phyloP scores from a whole-genome alignment of 2,113 vertebrate species.

The Drymodes brunneopygia region DNA sequence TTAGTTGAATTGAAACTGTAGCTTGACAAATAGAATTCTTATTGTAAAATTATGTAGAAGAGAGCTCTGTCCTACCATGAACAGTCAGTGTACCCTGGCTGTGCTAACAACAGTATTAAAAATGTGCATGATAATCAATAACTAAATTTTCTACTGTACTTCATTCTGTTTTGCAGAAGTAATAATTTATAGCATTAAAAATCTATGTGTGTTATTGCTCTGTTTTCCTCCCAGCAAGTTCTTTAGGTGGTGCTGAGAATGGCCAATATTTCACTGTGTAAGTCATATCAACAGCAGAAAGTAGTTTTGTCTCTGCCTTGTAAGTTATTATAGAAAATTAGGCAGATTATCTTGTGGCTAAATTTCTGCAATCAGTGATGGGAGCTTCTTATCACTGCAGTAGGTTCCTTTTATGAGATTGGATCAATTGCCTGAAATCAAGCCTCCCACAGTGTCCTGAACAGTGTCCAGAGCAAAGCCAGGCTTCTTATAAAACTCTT shows the following conservation, averaged over 20 bases:
- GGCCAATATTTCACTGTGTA: not conserved
- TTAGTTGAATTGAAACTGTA: not conserved
- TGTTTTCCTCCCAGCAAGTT: not conserved
- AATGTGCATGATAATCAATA: not conserved
- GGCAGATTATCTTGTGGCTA: not conserved
- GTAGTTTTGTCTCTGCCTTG: not conserved
- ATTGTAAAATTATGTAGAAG: not conserved
- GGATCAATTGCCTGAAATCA: not conserved
- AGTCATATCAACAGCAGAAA: not conserved
- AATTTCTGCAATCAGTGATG: not conserved
- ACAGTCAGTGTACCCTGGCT: not conserved
- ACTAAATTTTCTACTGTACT: not conserved
- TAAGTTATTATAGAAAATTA: not conserved
- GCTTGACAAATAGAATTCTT: not conserved
- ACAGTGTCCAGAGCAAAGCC: not conserved
- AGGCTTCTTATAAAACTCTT: not conserved
- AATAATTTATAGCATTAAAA: not conserved
- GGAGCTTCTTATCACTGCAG: not conserved
- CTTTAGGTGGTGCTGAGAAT: not conserved
- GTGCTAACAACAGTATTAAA: not conserved
- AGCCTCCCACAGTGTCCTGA: not conserved
- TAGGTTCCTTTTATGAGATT: not conserved
- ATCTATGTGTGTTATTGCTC: not conserved
- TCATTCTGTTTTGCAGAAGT: not conserved
- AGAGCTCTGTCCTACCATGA: not conserved